A percentile compares a stretch with the other conserved stretches of the same genome.
Conservation (phyloP, 2,113 vertebrate species). For the Rousettus leschenaultii region DNA sequence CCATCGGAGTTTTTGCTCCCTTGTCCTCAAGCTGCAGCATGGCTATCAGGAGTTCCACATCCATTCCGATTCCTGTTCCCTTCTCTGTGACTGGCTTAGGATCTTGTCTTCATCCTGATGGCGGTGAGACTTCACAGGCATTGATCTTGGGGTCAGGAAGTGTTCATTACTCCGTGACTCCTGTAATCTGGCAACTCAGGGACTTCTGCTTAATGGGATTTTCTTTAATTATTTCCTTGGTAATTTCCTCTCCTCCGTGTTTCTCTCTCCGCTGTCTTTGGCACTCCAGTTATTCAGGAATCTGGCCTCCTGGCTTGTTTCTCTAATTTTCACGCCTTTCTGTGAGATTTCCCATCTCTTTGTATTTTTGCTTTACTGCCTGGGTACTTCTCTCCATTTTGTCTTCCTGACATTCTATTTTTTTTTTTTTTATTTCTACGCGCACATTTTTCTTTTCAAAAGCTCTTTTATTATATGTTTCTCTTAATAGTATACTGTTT, state of each 20-base stretch:
- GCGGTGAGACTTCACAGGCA: accelerated
- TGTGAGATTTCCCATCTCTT: not conserved
- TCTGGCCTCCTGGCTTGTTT: not conserved
- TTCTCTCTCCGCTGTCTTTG: not conserved
- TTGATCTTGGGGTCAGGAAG: accelerated
- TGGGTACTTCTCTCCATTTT: not conserved
- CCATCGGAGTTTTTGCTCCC: not conserved
- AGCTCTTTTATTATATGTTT: not conserved
- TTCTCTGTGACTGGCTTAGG: not conserved
- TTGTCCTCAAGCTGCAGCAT: not conserved
- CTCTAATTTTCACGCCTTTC: not conserved
- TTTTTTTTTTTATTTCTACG: not conserved
- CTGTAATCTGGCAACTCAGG: too few species aligned
- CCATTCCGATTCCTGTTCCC: accelerated
- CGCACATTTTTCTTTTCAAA: not conserved
- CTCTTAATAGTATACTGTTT: not conserved
- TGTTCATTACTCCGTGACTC: not conserved
- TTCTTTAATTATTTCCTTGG: not conserved
- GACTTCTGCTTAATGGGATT: not conserved
- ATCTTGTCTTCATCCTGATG: not conserved
- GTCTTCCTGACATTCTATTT: not conserved
- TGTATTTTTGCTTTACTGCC: accelerated
- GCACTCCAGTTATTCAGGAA: not conserved
- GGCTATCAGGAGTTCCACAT: not conserved
- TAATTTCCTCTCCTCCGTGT: not conserved